Evolutionary conservation across 23 tunicate genomes (phyloP), one percentile per base, ranked within the genome.

Genomic region (Halocynthia roretzi): DNA sequence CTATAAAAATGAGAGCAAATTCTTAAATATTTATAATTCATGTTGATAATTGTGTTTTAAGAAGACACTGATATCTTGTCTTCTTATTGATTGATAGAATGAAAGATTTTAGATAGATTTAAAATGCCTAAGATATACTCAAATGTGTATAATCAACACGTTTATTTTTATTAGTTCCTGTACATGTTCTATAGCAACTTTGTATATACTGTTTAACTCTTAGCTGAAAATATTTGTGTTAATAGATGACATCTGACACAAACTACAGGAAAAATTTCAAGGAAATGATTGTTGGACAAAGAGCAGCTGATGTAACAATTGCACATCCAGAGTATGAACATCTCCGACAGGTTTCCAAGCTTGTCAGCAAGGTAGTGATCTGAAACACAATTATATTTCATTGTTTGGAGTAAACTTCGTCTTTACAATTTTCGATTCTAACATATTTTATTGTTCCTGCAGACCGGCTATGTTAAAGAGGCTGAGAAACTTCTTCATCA

Each of bases 311-410:
- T 57, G 77, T 84, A 58, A 71, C 87, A 40, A 78, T 96, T 49
- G 92, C 99, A 31, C 86, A 89, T 80, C 99, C 99, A 6, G 99
- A 96, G 56, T 82, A 90, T 66, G 85, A 82, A 40, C 89, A 80
- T 18, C 84, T 85, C 17, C 82, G 60, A 75, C 60, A 90, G 50
- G 87, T 83, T 53, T 73, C 91, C 5, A 55, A 74, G 55, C 78
- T 81, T 78, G 54, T 54, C 8, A 92, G 98, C 92, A 92, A 92
- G 87, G 98, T 92, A 75, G 49, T 20, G 17, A 49, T 50, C 64
- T 71, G 0, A 19, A 2, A 15, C 20, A 14, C 40, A 68, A 19
- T 11, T 2, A 2, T 22, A 21, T 68, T 58, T 58, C 63, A 58
- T 14, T 58, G 17, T 14, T 58, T 4, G 4, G 20, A 67, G 19